Base-by-base conservation (phyloP, 1,140 invertebrate genomes). In the Meloidogyne exigua region DNA sequence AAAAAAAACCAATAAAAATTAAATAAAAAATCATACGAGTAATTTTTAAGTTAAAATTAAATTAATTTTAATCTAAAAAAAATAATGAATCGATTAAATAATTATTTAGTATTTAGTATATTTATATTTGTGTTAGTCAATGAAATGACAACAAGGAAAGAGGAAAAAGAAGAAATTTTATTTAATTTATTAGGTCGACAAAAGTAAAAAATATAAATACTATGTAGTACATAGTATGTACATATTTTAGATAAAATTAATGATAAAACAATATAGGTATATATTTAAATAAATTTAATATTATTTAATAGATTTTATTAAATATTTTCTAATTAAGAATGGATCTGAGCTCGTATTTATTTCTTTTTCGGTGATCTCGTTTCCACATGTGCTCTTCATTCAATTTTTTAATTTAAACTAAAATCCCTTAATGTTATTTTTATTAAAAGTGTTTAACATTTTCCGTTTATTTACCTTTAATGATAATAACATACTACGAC, bases 91-190 rank as follows among this genome's bases (percentile, higher is more conserved):
- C 49, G 49, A 57, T 57, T 57, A 57, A 57, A 23, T 36, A 26
- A 10, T 23, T 13, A 70, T 42, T 18, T 15, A n/a, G n/a, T 12
- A 70, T 15, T 12, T 23, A 32, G 2, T 32, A 3, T 32, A 32
- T 32, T 2, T 32, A 15, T 28, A 26, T 28, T 49, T 71, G 15
- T 9, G 4, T 44, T 18, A 21, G 36, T 23, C 69, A 28, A 10
- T 71, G 18, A 49, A 71, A 44, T 71, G 18, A 71, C 18, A 62
- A 71, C 44, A 21, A 26, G 32, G 13, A 36, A 69, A 69, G 13
- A 4, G 13, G 26, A 25, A 42, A 32, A 57, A 42, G 32, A 71
- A n/a, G 49, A n/a, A 49, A 49, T 21, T 26, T 21, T 26, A 25
- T 26, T 42, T 15, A 12, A 13, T 39, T 70, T 44, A 71, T 25